Evolutionary conservation across 35 echinoderm and acorn worm genomes (phyloP).

Genomic region (Ophiothrix spiculata): DNA sequence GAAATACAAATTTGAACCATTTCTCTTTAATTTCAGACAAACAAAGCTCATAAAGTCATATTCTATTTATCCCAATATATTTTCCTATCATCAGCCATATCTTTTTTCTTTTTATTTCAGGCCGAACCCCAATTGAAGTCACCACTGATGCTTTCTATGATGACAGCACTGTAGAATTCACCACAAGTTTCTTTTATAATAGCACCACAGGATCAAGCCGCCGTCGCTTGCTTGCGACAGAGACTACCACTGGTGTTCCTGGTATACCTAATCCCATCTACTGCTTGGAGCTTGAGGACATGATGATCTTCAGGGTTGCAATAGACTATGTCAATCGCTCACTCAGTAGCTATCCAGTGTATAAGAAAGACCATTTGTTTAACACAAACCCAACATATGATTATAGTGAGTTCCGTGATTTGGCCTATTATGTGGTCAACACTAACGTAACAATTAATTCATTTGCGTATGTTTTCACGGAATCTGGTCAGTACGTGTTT

Average conservation of each 20-base stretch:
- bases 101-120: background rate
- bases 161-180: constrained; percentile 31
- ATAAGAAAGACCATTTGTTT: constrained; percentile 93
- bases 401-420: constrained; percentile 73
- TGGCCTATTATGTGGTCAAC: background rate
- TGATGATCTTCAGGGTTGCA: constrained; percentile 83
- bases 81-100: background rate
- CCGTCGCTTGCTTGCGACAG: constrained; percentile 39
- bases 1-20: too few species aligned
- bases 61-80: background rate
- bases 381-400: constrained; percentile 96
- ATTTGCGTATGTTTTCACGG: constrained; percentile 92
- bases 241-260: constrained; percentile 30
- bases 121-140: constrained; percentile 18
- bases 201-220: constrained; percentile 35
- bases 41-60: background rate
- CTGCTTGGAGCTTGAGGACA: constrained; percentile 87
- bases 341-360: constrained; percentile 87
- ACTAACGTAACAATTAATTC: constrained; percentile 62
- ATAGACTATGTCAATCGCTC: constrained; percentile 65
- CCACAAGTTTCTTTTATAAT: constrained; percentile 36
- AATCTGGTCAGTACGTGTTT: constrained; percentile 83
- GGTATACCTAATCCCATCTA: constrained; percentile 80
- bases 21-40: too few species aligned
- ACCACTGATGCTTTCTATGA: constrained; percentile 39